Evolutionary conservation across 2,113 vertebrate genomes (phyloP), one percentile per base, ranked within the genome.

Genomic region (Corythaixoides concolor): DNA sequence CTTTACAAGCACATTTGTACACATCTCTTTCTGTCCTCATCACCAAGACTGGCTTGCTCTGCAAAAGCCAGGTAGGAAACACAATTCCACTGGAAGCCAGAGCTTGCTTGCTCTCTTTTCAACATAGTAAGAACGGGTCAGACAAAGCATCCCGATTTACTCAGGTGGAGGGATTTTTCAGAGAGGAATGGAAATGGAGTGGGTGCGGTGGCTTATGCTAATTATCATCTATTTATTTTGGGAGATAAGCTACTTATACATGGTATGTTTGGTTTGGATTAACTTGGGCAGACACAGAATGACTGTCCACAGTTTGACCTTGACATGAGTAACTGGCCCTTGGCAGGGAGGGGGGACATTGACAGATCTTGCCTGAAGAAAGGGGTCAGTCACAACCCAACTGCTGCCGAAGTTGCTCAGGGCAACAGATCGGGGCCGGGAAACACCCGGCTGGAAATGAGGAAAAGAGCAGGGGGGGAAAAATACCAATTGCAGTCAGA

Each of bases 231-330:
- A 95, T 96, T 97, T 97, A 94, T 96, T 97, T 96, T 78, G 85
- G 76, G 85, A 97, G 93, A 97, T 97, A 97, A 95, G 85, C 89
- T 96, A 87, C 92, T 97, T 95, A 96, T 80, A 94, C 84, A 76
- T 80, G 79, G 85, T 80, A 78, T 97, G 96, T 96, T 97, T 97
- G 89, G 85, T 93, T 96, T 97, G 96, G 96, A 96, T 97, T 97
- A 97, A 94, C 66, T 94, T 83, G 60, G 79, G 53, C 85, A 96
- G 91, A 97, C 89, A 94, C 69, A 91, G 76, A 97, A 96, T 89
- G 90, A 93, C 94, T 96, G 94, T 95, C 95, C 96, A 97, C 66
- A 52, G 82, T 94, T 96, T 95, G 96, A 97, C 95, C 95, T 97
- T 97, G 95, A 97, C 95, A 95, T 75, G 79, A 97, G 88, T 78